Percentiles rank a stretch among this genome's conserved stretches.
These are phyloP conservation scores for Tupaia tana DNA, from an alignment of 2,113 vertebrate genomes.

Conservation along the genomic window DNA sequence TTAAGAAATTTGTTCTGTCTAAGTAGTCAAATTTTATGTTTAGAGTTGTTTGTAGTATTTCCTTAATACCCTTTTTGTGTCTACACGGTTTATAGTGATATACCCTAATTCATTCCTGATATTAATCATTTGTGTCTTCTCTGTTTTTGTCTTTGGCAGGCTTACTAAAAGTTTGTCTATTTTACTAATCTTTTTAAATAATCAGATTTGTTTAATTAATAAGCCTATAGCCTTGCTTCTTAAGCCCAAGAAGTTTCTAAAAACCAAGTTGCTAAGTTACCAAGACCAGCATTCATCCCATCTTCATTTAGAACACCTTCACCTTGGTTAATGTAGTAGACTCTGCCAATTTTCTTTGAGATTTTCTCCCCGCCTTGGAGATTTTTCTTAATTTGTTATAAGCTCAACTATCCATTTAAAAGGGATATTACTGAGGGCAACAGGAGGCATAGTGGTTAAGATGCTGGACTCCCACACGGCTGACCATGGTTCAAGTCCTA, in stretches of 20 bases:
- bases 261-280: background rate
- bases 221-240: background rate
- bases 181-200: background rate
- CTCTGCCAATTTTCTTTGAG: background rate
- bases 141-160: background rate
- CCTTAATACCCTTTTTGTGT: background rate
- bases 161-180: background rate
- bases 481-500: too few species aligned
- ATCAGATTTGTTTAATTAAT: background rate
- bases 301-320: background rate
- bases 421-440: background rate
- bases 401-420: background rate
- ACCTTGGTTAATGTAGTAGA: background rate
- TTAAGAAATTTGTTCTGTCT: background rate
- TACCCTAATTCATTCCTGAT: background rate
- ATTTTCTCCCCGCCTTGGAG: background rate
- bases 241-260: background rate
- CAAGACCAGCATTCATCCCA: background rate
- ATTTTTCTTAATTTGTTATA: background rate
- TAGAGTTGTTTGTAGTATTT: background rate
- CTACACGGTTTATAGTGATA: background rate
- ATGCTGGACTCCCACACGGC: too few species aligned
- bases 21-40: background rate
- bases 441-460: too few species aligned
- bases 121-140: background rate